Evolutionary conservation across 2,113 vertebrate genomes (phyloP).

Genomic region (Anguilla japonica): DNA sequence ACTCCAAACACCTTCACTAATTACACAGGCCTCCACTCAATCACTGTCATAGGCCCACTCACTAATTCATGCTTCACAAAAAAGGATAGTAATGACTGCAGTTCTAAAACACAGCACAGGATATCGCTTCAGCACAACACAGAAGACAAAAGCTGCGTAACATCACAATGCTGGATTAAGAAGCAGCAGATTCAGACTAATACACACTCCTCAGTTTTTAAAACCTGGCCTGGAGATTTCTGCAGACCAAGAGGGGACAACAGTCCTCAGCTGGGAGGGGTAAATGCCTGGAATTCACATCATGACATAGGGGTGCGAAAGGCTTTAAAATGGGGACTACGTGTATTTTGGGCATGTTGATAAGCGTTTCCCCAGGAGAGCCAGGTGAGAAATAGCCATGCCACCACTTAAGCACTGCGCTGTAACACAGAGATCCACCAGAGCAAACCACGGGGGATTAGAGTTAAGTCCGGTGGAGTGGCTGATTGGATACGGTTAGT

Average conservation of each 20-base stretch:
- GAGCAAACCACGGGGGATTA: background rate
- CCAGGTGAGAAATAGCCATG: too few species aligned
- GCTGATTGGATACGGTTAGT: background rate
- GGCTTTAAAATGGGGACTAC: background rate
- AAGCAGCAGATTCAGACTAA: background rate
- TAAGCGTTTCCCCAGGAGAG: background rate
- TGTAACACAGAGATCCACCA: background rate
- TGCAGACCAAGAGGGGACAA: background rate
- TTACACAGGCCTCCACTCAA: background rate
- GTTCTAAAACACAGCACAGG: background rate
- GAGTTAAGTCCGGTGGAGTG: background rate
- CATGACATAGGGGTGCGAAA: background rate
- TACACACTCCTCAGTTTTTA: background rate
- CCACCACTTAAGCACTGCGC: background rate
- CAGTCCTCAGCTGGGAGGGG: slow-evolving; percentile 1
- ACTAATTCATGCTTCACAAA: background rate
- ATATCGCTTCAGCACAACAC: background rate
- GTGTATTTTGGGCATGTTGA: background rate
- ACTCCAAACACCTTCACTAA: background rate
- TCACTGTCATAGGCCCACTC: background rate
- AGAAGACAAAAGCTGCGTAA: background rate
- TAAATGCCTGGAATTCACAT: background rate
- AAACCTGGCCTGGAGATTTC: background rate
- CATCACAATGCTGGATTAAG: background rate
- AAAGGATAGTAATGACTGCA: background rate